Conservation (phyloP, 2,888 invertebrate genomes). For the Machimus rusticus region DNA sequence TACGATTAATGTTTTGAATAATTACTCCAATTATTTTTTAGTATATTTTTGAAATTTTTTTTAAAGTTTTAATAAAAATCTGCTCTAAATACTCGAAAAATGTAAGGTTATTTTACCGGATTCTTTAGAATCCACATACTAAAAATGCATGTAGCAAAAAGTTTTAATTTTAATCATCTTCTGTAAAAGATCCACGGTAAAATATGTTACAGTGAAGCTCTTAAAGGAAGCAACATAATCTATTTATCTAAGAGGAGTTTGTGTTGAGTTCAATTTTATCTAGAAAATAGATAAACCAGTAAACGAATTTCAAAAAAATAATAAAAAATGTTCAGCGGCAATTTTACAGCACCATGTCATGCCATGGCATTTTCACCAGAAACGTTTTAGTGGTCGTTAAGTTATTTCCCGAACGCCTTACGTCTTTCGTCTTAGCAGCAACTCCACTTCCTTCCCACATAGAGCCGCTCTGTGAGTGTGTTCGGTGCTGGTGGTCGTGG, state of each 20-base stretch:
- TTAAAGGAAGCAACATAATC: not conserved
- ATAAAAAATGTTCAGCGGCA: not conserved
- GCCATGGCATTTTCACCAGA: not conserved
- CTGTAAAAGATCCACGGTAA: too few species aligned
- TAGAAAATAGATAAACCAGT: not conserved
- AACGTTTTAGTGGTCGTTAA: not conserved
- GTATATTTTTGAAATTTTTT: too few species aligned
- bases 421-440: not conserved
- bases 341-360: not conserved
- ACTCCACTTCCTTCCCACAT: not conserved
- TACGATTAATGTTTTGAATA: too few species aligned
- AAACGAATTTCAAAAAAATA: not conserved
- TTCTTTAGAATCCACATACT: too few species aligned
- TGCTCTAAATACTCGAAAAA: too few species aligned
- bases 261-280: not conserved
- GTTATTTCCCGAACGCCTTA: not conserved
- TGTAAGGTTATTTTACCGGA: too few species aligned
- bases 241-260: not conserved
- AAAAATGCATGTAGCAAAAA: too few species aligned
- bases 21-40: too few species aligned
- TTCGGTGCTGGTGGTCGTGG: not conserved
- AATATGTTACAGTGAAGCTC: not conserved
- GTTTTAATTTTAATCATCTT: too few species aligned
- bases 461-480: not conserved
- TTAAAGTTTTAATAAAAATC: too few species aligned